Evolutionary conservation across 1,140 invertebrate species (phyloP), one percentile per base, ranked within the genome.

Genomic region (Leptopilina clavipes): DNA sequence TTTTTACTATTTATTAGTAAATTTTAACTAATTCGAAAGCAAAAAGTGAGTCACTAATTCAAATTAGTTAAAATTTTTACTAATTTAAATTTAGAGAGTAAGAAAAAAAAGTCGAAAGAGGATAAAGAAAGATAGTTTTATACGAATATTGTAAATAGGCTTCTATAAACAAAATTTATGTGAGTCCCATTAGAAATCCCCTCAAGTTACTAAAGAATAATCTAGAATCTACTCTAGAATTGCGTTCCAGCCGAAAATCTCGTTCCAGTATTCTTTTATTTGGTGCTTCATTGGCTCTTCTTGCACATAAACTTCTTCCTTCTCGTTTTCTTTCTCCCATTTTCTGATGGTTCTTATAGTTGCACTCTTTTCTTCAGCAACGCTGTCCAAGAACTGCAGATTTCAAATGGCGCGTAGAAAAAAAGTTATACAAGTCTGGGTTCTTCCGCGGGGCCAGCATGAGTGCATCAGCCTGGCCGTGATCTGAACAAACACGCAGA

Each of bases 371-470:
- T 56, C 74, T 45, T 54, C 14, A 44, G 76, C 44, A 40, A 52
- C 72, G 37, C 76, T 77, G 72, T 37, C 52, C 40, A 22, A 40
- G 31, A 43, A 70, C 18, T 14, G 71, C 48, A 22, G n/a, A 12
- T 8, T 19, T 12, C 19, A 52, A 74, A 54, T 59, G 45, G 56
- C 70, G n/a, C n/a, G 72, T 71, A 56, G 71, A 73, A 76, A 76
- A 76, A 76, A 52, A 71, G 70, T 70, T 72, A 71, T n/a, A n/a
- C 75, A 71, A 59, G 75, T 77, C 72, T 72, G 72, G 76, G 71
- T 56, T 72, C 72, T 74, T 77, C 70, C 76, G 76, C 70, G 76
- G 73, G 76, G 44, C 76, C 72, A 43, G 18, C 31, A 6, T 5
- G 71, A 17, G 40, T 59, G 76, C 72, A 45, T 78, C 71, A 71